These are phyloP conservation scores for Haemorhous mexicanus DNA, from an alignment of 2,113 vertebrate genomes.

Conservation along the genomic window DNA sequence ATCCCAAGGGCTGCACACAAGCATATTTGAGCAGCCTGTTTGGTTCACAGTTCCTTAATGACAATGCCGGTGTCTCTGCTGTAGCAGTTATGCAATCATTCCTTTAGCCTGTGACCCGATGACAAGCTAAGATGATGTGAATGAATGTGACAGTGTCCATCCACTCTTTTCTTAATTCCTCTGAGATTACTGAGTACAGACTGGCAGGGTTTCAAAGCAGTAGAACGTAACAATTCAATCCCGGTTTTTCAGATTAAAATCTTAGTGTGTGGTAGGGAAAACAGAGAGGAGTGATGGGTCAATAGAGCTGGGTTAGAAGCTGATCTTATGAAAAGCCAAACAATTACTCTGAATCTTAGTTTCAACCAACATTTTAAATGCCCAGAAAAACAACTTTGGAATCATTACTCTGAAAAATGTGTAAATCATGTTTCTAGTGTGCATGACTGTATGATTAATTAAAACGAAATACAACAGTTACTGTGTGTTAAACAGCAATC, in stretches of 20 bases:
- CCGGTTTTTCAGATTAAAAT: not conserved
- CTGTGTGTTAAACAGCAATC: not conserved
- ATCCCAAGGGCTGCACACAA: not conserved
- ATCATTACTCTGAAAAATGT: not conserved
- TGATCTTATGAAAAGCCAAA: not conserved
- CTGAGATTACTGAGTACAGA: not conserved
- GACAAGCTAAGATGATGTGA: not conserved
- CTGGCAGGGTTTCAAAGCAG: not conserved
- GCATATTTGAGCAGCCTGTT: not conserved
- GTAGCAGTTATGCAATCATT: not conserved
- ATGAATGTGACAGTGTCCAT: not conserved
- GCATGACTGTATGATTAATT: conserved; percentile 4
- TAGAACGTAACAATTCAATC: not conserved
- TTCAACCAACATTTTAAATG: not conserved
- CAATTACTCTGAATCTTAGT: not conserved
- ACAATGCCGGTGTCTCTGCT: not conserved
- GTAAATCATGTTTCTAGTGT: not conserved
- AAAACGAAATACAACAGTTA: not conserved
- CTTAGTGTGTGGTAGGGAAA: not conserved
- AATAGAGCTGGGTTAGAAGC: not conserved
- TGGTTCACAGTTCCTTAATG: not conserved
- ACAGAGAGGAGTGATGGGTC: not conserved
- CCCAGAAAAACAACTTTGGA: not conserved
- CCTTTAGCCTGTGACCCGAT: not conserved
- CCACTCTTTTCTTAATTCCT: conserved; percentile 28